These are phyloP conservation scores for Nansenia antarctica DNA, from an alignment of 2,113 vertebrate genomes.

Conservation along the genomic window DNA sequence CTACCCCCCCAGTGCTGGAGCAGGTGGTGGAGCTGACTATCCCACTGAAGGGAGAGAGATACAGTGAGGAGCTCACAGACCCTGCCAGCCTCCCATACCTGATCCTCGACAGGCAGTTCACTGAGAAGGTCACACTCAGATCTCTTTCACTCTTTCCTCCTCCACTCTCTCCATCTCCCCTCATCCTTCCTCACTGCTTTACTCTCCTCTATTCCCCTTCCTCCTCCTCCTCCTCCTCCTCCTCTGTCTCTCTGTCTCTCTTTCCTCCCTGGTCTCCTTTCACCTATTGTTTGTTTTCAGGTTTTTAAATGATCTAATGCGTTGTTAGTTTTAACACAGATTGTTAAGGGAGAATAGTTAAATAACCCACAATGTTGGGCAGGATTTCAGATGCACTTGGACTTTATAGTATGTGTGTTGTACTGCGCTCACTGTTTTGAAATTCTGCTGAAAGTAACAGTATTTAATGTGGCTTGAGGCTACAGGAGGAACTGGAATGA, in stretches of 20 bases:
- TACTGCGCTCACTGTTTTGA: slow-evolving; percentile 5
- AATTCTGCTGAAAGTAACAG: neutral
- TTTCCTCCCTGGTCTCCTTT: neutral
- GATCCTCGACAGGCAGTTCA: slow-evolving; percentile 77
- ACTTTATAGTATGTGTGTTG: slow-evolving; percentile 16
- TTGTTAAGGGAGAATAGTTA: slow-evolving; percentile 24
- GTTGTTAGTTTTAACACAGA: slow-evolving; percentile 31
- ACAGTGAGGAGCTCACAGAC: slow-evolving; percentile 78
- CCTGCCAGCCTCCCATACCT: slow-evolving; percentile 65
- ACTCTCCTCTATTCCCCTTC: neutral
- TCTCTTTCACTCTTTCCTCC: neutral
- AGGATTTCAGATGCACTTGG: slow-evolving; percentile 18
- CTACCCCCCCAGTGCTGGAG: slow-evolving; percentile 62
- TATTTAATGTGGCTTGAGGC: slow-evolving; percentile 28
- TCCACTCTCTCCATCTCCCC: neutral
- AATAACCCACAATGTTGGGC: slow-evolving; percentile 1
- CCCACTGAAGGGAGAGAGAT: slow-evolving; percentile 77
- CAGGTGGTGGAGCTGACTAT: slow-evolving; percentile 87
- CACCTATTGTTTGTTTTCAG: slow-evolving; percentile 14
- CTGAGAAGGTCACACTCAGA: slow-evolving; percentile 76
- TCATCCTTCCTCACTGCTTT: too few relatives aligned
- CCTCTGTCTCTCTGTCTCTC: neutral
- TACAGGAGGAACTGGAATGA: neutral
- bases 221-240: neutral
- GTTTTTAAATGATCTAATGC: slow-evolving; percentile 34